A percentile compares a stretch with the other conserved stretches of the same genome.
These are phyloP conservation scores for Apotomis capreana DNA, from an alignment of 2,888 invertebrate species.

Conservation along the genomic window DNA sequence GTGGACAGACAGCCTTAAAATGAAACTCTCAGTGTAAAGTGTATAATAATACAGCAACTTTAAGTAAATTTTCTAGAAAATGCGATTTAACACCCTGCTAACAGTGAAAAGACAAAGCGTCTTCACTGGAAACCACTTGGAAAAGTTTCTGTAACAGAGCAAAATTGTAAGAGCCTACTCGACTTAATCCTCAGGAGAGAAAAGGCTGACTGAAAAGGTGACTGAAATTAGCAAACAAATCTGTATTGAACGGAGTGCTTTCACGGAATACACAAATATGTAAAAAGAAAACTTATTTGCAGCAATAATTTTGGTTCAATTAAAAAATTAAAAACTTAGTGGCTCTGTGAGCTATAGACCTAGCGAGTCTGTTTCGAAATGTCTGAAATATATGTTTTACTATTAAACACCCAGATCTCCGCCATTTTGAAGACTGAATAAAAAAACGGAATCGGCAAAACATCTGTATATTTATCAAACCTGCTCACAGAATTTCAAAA, in stretches of 20 bases:
- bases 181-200: slow-evolving; percentile 30
- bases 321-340: not conserved
- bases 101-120: slow-evolving; percentile 47
- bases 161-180: slow-evolving; percentile 36
- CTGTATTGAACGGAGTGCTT: not conserved
- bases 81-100: slow-evolving; percentile 26
- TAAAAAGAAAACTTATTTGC: too few relatives aligned
- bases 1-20: too few relatives aligned
- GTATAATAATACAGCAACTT: not conserved
- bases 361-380: too few relatives aligned
- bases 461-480: too few relatives aligned
- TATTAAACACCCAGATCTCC: too few relatives aligned
- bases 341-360: too few relatives aligned
- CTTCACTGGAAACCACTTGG: slow-evolving; percentile 46
- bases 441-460: too few relatives aligned
- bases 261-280: too few relatives aligned
- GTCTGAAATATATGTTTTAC: too few relatives aligned
- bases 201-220: slow-evolving; percentile 16
- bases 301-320: not conserved
- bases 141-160: slow-evolving; percentile 45
- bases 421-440: too few relatives aligned
- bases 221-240: slow-evolving; percentile 11
- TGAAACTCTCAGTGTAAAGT: too few relatives aligned
- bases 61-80: slow-evolving; percentile 6
- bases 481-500: too few relatives aligned